A percentile compares a stretch with the other conserved stretches of the same genome.
Conservation (phyloP, 2,888 invertebrate species). For the Cepaea hortensis region DNA sequence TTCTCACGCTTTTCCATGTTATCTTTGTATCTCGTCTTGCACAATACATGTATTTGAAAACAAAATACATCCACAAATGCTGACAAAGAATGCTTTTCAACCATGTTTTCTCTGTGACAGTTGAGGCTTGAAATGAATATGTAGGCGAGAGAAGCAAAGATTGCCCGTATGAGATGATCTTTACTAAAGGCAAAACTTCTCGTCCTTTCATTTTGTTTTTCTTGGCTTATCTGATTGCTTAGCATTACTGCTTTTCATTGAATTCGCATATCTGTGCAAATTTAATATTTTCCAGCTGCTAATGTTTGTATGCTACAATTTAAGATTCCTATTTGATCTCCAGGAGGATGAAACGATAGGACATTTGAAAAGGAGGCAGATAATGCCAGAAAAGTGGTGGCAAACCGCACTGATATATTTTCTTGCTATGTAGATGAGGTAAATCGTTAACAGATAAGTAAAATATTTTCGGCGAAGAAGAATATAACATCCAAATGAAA, state of each 20-base stretch:
- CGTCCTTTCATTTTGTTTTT: not conserved
- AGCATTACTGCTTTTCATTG: not conserved
- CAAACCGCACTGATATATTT: not conserved
- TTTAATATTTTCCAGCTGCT: not conserved
- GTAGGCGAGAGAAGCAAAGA: not conserved
- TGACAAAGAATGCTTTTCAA: not conserved
- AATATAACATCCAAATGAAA: too few relatives aligned
- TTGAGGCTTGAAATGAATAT: conserved; percentile 3
- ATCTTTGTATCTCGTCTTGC: not conserved
- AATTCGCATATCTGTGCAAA: not conserved
- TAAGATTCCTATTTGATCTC: conserved; percentile 5
- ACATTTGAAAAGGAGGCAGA: not conserved
- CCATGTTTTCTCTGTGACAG: not conserved
- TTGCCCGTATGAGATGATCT: not conserved
- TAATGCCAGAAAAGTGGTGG: not conserved
- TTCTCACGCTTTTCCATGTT: not conserved
- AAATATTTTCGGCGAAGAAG: not conserved
- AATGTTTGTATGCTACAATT: not conserved
- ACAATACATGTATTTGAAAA: not conserved
- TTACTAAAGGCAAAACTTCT: not conserved
- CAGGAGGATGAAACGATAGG: not conserved
- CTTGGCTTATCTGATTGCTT: not conserved
- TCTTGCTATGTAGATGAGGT: not conserved
- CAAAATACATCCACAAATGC: not conserved
- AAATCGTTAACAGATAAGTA: not conserved